Conservation (phyloP, 2,888 invertebrate species). For the Mythimna impura region DNA sequence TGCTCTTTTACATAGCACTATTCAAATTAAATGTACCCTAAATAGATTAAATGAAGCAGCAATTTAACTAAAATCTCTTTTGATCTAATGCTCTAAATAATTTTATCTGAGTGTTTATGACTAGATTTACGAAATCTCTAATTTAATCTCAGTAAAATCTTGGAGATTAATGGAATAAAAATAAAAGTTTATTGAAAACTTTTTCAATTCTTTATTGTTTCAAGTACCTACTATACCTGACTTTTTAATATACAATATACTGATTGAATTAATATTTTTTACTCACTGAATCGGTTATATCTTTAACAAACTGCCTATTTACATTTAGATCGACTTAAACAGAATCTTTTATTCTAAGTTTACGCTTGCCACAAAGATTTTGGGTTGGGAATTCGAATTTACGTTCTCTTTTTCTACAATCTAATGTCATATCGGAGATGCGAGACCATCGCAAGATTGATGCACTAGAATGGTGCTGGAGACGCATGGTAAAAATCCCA, state of each 20-base stretch:
- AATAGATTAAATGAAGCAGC: background rate
- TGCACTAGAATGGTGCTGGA: too few relatives aligned
- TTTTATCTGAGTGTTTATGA: constrained; percentile 22
- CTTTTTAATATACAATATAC: background rate
- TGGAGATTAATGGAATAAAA: background rate
- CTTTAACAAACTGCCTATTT: background rate
- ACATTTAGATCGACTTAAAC: background rate
- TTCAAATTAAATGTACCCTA: background rate
- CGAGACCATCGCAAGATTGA: too few relatives aligned
- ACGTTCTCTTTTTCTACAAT: background rate
- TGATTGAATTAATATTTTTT: background rate
- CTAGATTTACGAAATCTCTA: constrained; percentile 4
- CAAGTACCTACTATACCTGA: background rate
- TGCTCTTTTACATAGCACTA: background rate
- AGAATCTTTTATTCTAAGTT: background rate
- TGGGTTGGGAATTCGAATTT: background rate
- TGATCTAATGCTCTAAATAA: constrained; percentile 22
- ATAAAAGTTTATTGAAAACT: background rate
- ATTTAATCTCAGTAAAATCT: background rate
- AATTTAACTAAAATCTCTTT: constrained; percentile 13
- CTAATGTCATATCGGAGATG: background rate
- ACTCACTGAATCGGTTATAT: background rate
- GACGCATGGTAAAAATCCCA: too few relatives aligned
- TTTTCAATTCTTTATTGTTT: background rate
- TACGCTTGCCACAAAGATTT: background rate